A percentile compares a stretch with the other conserved stretches of the same genome.
These are phyloP conservation scores for Vanacampus margaritifer DNA, from an alignment of 2,113 vertebrate species.

Conservation along the genomic window DNA sequence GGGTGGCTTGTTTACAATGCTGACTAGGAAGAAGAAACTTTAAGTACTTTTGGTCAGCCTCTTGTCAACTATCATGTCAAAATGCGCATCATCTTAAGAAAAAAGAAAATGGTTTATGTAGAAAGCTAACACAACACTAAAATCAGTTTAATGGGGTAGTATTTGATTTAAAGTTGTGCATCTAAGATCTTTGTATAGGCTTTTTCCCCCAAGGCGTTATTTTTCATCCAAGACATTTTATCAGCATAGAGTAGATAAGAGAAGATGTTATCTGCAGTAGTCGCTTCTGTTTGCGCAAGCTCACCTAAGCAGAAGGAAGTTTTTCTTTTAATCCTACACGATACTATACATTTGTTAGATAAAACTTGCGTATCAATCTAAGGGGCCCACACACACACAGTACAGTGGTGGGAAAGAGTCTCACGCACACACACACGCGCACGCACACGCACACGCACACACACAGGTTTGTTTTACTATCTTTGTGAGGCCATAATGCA, in stretches of 20 bases:
- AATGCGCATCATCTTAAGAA: neutral
- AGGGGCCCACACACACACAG: neutral
- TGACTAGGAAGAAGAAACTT: neutral
- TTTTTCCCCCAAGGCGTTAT: neutral
- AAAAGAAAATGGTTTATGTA: neutral
- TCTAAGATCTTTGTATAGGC: neutral
- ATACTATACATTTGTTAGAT: neutral
- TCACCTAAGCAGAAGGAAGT: neutral
- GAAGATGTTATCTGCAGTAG: neutral
- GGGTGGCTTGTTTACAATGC: too few species aligned
- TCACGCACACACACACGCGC: too few species aligned
- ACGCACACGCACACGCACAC: too few species aligned
- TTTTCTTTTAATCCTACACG: neutral
- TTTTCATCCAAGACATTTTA: slow-evolving; percentile 3
- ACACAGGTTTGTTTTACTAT: too few species aligned
- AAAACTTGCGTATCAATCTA: neutral
- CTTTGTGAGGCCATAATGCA: too few species aligned
- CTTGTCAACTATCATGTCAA: neutral
- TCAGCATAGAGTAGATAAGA: neutral
- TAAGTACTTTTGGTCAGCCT: too few species aligned
- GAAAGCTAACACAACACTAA: neutral
- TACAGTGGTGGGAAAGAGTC: neutral
- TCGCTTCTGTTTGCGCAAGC: neutral
- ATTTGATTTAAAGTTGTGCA: neutral
- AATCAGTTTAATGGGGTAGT: neutral